phyloP scores from a whole-genome alignment of 2,888 invertebrate species.

The Campoplex nolae region DNA sequence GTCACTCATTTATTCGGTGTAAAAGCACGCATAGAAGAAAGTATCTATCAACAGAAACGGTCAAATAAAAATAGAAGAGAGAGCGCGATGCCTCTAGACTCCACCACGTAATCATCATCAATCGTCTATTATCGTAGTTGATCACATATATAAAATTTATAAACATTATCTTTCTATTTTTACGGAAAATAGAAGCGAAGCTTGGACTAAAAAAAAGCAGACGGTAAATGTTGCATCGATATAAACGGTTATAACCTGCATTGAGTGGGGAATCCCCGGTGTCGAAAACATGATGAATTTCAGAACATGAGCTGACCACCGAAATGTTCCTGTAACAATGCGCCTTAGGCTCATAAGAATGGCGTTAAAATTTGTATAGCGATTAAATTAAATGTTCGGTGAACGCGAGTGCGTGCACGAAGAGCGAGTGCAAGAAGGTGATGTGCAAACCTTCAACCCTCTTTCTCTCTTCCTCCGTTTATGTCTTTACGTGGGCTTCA shows the following conservation, averaged over 20 bases:
- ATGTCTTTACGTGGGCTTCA: slow-evolving; percentile 21
- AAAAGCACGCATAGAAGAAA: not conserved
- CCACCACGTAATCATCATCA: slow-evolving; percentile 77
- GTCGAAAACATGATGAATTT: not conserved
- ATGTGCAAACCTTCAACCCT: not conserved
- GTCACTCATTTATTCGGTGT: slow-evolving; percentile 17
- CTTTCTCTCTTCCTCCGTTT: too few relatives aligned
- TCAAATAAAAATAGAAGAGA: not conserved
- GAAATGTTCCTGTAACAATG: slow-evolving; percentile 27
- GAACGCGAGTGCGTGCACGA: slow-evolving; percentile 41
- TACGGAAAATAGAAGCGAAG: slow-evolving; percentile 3
- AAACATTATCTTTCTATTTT: not conserved
- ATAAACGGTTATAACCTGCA: not conserved
- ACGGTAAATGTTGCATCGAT: slow-evolving; percentile 13
- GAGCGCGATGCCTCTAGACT: slow-evolving; percentile 63
- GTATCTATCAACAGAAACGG: not conserved
- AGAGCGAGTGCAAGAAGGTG: slow-evolving; percentile 50
- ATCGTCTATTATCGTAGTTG: slow-evolving; percentile 60
- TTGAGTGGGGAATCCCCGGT: too few relatives aligned
- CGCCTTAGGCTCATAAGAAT: slow-evolving; percentile 13
- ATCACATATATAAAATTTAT: slow-evolving; percentile 38
- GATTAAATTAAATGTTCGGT: slow-evolving; percentile 48
- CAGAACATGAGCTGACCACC: not conserved
- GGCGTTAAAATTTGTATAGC: slow-evolving; percentile 61
- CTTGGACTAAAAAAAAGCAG: not conserved